Base-by-base conservation (phyloP, 2,888 invertebrate genomes). In the Acleris literana region DNA sequence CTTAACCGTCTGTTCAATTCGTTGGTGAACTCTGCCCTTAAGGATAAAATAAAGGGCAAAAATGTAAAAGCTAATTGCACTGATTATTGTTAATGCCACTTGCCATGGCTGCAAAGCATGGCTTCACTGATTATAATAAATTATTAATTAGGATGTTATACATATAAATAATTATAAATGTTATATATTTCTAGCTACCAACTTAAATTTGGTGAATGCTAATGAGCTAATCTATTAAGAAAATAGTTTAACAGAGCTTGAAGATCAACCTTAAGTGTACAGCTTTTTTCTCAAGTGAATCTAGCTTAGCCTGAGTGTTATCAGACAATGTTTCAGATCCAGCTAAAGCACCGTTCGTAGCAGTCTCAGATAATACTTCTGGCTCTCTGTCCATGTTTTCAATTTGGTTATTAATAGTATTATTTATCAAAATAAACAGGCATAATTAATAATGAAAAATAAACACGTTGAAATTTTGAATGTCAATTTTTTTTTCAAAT, bases 201-300 rank as follows among this genome's bases (percentile, higher is more conserved):
- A 13, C 13, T 39, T 39, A 9, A 33, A 33, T 33, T 9, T 9
- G 9, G 33, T 9, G 9, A 9, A 33, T 33, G 9, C 39, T 39
- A 13, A 13, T 39, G 13, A 39, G 13, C 13, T 39, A 39, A 39
- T 39, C 39, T 39, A 39, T 0, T 39, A 13, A 11, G 33, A 39
- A 18, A 54, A 54, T 16, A 43, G 43, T 20, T 43, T 20, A 43
- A 56, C 33, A 33, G 33, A 29, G 2, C 18, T 11, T 11, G 9
- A 49, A 18, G 20, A 5, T 20, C 11, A 57, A 88, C 92, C 92
- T 87, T 71, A 92, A 75, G 73, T 92, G 92, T 58, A 90, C 87
- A 68, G 92, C 92, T 78, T 93, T 92, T 77, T 92, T 92, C 71
- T 92, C 92, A 68, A 92, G 77, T 22, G 90, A 85, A 74, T 92